Base-by-base conservation (phyloP, 2,113 vertebrate species). In the Scomber colias region DNA sequence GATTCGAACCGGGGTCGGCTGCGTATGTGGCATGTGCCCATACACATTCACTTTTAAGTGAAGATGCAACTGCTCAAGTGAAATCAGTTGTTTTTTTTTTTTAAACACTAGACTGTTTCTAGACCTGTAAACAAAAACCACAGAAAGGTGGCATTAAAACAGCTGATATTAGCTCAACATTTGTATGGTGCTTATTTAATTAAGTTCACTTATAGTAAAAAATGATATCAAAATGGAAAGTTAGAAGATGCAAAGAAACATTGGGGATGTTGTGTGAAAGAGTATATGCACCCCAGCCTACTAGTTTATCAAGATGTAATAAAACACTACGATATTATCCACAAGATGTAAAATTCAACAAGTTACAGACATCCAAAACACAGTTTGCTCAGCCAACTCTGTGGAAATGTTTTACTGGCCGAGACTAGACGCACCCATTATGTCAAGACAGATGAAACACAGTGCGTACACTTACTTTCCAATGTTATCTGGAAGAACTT, bases 401-500 rank as follows among this genome's bases (percentile, higher is more conserved):
- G 55, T 15, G 48, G 11, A 77, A 51, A 48, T 49, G 17, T 45
- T 71, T 56, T 17, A 3, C 31, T 45, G 7, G 40, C 59, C 56
- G n/a, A 53, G 49, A 11, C 17, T 4, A 31, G 9, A 44, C 19
- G 2, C 21, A 8, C 48, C 51, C 27, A 61, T 49, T n/a, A 69
- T 31, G 69, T 71, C 67, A 60, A 19, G 16, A 11, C 17, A 50
- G 12, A 67, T 13, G 9, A 61, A 69, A 50, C 11, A 19, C 11
- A 19, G 7, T 27, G 45, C 56, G 31, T 68, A 27, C 44, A 97
- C 97, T 98, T 96, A 99, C 98, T 99, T 99, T 92, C 98, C 98
- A 92, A 99, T 97, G 94, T 99, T 98, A 62, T 98, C 97, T 89
- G 98, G 98, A 93, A 99, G 96, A 80, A 90, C 93, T 90, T 99